Evolutionary conservation across 2,113 vertebrate genomes (phyloP).

Genomic region (Irena cyanogastra): DNA sequence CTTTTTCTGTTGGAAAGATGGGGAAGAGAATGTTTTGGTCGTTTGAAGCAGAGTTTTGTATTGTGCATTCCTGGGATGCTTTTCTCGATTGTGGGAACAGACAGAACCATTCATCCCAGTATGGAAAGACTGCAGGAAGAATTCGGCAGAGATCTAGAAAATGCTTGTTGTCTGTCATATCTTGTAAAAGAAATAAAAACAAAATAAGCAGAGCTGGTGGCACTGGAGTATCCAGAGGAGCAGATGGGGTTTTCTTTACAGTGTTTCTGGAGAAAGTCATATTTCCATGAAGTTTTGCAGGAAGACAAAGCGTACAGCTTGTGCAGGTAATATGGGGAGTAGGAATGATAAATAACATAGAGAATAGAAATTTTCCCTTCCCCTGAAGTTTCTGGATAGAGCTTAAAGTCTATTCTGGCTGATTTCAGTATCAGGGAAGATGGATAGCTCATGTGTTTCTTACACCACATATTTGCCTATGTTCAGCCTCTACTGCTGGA

Average conservation of each 20-base stretch:
- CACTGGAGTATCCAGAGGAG: not conserved
- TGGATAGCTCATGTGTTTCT: not conserved
- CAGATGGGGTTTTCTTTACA: not conserved
- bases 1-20: not conserved
- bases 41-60: not conserved
- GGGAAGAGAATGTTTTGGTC: not conserved
- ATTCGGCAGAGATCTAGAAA: not conserved
- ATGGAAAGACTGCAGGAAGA: not conserved
- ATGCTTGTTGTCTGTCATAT: not conserved
- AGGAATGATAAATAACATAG: not conserved
- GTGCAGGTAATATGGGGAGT: not conserved
- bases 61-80: slow-evolving; percentile 43
- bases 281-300: not conserved
- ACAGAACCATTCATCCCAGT: slow-evolving; percentile 29
- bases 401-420: not conserved
- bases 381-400: not conserved
- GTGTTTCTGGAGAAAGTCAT: not conserved
- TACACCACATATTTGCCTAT: fast-evolving
- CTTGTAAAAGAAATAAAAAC: not conserved
- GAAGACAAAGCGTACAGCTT: not conserved
- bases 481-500: not conserved
- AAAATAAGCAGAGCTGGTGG: not conserved
- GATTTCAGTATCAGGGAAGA: not conserved
- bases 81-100: slow-evolving; percentile 42
- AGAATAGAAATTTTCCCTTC: not conserved